These are phyloP conservation scores for Hydrophis major DNA, from an alignment of 2,797 vertebrate species.

Conservation along the genomic window DNA sequence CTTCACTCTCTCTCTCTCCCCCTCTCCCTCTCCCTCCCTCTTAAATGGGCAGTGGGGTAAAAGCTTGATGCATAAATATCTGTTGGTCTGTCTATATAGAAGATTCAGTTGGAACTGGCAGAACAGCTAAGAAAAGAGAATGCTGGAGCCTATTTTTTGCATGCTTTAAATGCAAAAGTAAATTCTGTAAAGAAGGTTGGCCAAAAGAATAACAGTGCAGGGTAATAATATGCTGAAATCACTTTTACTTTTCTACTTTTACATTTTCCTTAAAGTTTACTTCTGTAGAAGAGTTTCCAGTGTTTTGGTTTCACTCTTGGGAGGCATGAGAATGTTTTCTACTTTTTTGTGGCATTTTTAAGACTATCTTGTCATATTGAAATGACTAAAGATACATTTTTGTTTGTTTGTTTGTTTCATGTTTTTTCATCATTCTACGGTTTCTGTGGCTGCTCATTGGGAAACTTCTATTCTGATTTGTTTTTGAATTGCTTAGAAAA, in stretches of 20 bases:
- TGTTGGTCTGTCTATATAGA: not conserved
- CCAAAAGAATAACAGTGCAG: not conserved
- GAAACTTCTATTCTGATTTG: not conserved
- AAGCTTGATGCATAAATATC: not conserved
- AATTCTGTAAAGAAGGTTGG: not conserved
- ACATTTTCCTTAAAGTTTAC: not conserved
- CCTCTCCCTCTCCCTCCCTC: too few relatives aligned
- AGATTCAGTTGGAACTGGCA: not conserved
- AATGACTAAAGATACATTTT: not conserved
- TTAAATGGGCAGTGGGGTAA: not conserved
- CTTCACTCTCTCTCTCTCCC: not conserved
- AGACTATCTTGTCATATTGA: not conserved
- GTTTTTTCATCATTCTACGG: not conserved
- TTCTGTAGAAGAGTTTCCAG: not conserved
- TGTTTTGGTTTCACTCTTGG: not conserved
- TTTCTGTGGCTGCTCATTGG: not conserved
- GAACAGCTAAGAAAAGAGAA: not conserved
- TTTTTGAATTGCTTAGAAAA: not conserved
- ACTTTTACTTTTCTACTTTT: not conserved
- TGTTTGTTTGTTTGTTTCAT: not conserved
- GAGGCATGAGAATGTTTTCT: not conserved
- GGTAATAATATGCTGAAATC: not conserved
- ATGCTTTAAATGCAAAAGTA: not conserved
- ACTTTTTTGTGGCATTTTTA: not conserved
- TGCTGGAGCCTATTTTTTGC: not conserved